These are phyloP conservation scores for Calliopsis andreniformis DNA, from an alignment of 1,140 invertebrate species.

Conservation along the genomic window DNA sequence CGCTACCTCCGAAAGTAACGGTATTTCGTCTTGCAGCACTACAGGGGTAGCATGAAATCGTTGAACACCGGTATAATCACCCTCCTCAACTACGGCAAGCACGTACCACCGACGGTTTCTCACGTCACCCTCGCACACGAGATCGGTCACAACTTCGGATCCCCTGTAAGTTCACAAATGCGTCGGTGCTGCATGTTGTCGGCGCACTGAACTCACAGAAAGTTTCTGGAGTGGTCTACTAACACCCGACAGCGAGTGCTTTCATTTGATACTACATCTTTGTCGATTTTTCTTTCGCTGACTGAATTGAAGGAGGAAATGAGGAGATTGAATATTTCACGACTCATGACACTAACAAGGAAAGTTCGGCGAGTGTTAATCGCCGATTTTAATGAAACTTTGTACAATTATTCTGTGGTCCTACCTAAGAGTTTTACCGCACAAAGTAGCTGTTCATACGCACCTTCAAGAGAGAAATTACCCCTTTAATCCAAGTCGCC, in stretches of 20 bases:
- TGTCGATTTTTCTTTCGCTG: neutral
- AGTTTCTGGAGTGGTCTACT: neutral
- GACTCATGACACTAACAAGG: no score
- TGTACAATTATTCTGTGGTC: no score
- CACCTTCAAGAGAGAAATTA: no score
- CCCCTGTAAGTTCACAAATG: constrained; percentile 86
- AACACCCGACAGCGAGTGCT: neutral
- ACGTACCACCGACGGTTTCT: constrained; percentile 98
- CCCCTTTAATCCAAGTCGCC: no score
- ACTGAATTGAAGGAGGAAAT: no score
- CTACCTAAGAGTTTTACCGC: no score
- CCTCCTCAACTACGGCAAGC: constrained; percentile 98
- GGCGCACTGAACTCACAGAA: constrained; percentile 13
- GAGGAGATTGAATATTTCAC: no score
- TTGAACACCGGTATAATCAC: constrained; percentile 99
- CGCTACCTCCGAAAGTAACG: constrained; percentile 17
- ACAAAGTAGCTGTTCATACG: no score
- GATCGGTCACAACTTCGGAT: constrained; percentile 99
- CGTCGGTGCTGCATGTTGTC: constrained; percentile 15
- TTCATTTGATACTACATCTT: neutral
- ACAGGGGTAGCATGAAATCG: constrained; percentile 96
- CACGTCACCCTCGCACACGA: constrained; percentile 99
- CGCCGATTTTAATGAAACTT: no score
- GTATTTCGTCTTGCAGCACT: constrained; percentile 85
- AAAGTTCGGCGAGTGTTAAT: no score